These are phyloP conservation scores for Sympetrum striolatum DNA, from an alignment of 2,888 invertebrate species.

Conservation along the genomic window DNA sequence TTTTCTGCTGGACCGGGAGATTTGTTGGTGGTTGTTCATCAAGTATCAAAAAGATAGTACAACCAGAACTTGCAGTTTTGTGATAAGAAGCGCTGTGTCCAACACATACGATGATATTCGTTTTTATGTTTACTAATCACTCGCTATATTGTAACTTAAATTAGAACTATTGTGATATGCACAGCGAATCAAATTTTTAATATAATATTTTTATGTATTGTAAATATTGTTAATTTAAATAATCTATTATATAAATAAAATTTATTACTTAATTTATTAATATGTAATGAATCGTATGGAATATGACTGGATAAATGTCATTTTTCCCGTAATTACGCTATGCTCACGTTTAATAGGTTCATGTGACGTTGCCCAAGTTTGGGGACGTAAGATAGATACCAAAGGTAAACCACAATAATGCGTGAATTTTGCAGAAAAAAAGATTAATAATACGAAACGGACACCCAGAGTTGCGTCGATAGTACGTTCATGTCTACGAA, in stretches of 20 bases:
- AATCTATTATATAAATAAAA: neutral
- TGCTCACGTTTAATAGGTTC: no score
- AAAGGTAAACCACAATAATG: no score
- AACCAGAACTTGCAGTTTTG: neutral
- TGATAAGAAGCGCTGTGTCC: neutral
- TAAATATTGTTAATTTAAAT: slow-evolving; percentile 16
- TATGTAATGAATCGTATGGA: neutral
- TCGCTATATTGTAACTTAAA: neutral
- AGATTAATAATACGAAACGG: no score
- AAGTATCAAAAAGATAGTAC: neutral
- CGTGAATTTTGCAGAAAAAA: no score
- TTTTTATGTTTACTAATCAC: neutral
- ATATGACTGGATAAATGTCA: no score
- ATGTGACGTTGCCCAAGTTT: no score
- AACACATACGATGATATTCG: neutral
- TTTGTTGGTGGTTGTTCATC: slow-evolving; percentile 71
- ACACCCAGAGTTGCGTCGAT: no score
- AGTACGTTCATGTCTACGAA: no score
- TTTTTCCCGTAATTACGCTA: no score
- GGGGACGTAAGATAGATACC: no score
- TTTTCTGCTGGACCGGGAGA: slow-evolving; percentile 87
- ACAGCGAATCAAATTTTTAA: neutral
- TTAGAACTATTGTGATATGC: neutral
- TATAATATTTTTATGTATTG: slow-evolving; percentile 36
- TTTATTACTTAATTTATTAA: neutral